Percentiles rank a stretch among this genome's conserved stretches.
Conservation (phyloP, 1,140 invertebrate genomes). For the Drosophila trapezifrons region DNA sequence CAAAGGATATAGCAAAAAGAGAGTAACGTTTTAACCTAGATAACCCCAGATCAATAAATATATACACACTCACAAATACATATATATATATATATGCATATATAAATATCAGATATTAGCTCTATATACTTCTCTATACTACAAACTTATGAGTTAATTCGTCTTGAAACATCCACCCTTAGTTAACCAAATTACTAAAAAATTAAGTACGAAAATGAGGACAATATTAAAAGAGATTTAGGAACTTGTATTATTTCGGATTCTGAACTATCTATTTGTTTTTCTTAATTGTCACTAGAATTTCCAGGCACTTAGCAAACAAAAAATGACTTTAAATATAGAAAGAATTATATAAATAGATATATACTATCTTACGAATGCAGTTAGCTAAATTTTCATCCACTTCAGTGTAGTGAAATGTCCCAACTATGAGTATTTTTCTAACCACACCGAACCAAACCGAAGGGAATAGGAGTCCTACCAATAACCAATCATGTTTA, state of each 20-base stretch:
- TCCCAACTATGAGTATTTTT: constrained; percentile 69
- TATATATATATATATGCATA: constrained; percentile 22
- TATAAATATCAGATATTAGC: constrained; percentile 18
- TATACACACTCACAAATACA: constrained; percentile 12
- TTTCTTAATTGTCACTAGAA: constrained; percentile 30
- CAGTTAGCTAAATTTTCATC: constrained; percentile 61
- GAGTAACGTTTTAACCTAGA: constrained; percentile 31
- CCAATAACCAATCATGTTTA: constrained; percentile 72
- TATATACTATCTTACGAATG: constrained; percentile 37
- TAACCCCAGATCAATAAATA: constrained; percentile 23
- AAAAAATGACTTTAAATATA: constrained; percentile 31
- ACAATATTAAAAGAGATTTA: constrained; percentile 55
- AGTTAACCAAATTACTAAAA: constrained; percentile 39
- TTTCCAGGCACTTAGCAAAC: constrained; percentile 37
- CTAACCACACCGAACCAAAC: constrained; percentile 48
- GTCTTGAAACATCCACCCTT: constrained; percentile 16
- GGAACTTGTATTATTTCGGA: constrained; percentile 29
- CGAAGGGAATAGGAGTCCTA: constrained; percentile 55
- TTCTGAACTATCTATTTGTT: constrained; percentile 24
- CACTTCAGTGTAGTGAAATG: constrained; percentile 56
- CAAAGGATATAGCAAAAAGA: constrained; percentile 23
- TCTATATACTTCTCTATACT: constrained; percentile 9
- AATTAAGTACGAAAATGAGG: constrained; percentile 53
- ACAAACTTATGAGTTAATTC: constrained; percentile 6
- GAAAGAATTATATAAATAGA: constrained; percentile 43